Evolutionary conservation across 2,113 vertebrate genomes (phyloP).

Genomic region (Semicossyphus pulcher): DNA sequence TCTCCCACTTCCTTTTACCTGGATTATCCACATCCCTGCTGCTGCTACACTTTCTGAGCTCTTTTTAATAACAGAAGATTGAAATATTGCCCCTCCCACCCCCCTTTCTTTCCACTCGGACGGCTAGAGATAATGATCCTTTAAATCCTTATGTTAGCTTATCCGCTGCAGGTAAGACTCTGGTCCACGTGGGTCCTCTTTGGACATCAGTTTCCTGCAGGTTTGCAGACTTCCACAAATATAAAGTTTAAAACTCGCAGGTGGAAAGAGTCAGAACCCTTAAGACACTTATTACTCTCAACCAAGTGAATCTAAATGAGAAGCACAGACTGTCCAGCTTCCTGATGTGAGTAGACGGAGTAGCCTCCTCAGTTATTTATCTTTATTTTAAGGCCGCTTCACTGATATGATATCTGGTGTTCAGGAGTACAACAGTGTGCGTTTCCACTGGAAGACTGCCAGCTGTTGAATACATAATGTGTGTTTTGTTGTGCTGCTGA

Average conservation of each 20-base stretch:
- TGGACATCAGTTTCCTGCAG: conserved; percentile 14
- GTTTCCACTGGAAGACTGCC: conserved; percentile 6
- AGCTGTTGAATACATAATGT: conserved; percentile 8
- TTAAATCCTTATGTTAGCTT: conserved; percentile 36
- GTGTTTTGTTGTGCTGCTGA: conserved; percentile 20
- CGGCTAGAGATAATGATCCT: conserved; percentile 61
- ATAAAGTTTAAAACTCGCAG: conserved; percentile 56
- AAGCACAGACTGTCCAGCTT: background rate
- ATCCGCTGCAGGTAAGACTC: background rate
- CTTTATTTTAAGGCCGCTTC: background rate
- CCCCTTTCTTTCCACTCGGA: conserved; percentile 41
- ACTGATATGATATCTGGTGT: background rate
- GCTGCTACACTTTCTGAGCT: background rate
- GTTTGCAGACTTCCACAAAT: conserved; percentile 36
- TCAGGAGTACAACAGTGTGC: background rate
- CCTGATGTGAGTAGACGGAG: background rate
- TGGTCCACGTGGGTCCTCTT: conserved; percentile 25
- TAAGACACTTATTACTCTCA: conserved; percentile 20
- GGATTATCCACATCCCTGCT: conserved; percentile 34
- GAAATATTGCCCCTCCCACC: too few relatives aligned
- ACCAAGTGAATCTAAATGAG: conserved; percentile 17
- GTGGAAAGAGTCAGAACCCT: conserved; percentile 13
- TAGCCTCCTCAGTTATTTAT: background rate
- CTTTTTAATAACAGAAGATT: conserved; percentile 22
- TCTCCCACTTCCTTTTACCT: conserved; percentile 13